Base-by-base conservation (phyloP, 2,888 invertebrate species). In the Drosophila fulvimacula region DNA sequence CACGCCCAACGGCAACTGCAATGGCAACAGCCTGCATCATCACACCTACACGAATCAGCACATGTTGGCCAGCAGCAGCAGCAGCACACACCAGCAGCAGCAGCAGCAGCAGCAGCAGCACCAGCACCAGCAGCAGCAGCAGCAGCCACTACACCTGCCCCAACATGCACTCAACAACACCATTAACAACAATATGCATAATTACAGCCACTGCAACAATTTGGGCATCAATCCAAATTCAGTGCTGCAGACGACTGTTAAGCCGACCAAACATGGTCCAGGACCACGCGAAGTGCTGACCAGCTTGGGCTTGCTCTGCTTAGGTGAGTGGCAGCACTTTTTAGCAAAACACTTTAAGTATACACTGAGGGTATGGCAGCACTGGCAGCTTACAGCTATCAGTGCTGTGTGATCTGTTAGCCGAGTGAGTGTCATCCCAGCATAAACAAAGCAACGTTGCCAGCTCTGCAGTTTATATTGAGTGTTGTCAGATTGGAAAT, bases 281-380 rank as follows among this genome's bases (percentile, higher is more conserved):
- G 95, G 95, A 36, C 94, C 95, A 42, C 94, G 95, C 83, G 97
- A 97, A 93, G 96, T 96, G 92, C 93, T 98, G 64, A 96, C 97
- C 57, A 97, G 97, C 66, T 93, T 98, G 74, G 97, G 97, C 24
- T 93, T 98, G 51, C 93, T 98, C 80, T 97, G 97, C 90, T 94
- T 98, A 80, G 93, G 93, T 93, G 72, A 88, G 87, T 75, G 52
- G 36, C 49, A 21, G 19, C 34, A 51, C 49, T 21, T 49, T 46
- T 46, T 1, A 27, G 15, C 11, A n/a, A n/a, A n/a, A n/a, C n/a
- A n/a, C n/a, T 30, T 30, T 30, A 6, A 30, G 7, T 15, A 24
- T 27, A 27, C 10, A 46, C 11, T 5, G 5, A 41, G 6, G 6
- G 11, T 48, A 6, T 21, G 51, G 34, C 51, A 30, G 27, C 46